phyloP scores from a whole-genome alignment of 2,113 vertebrate genomes.

The Onychostoma macrolepis region DNA sequence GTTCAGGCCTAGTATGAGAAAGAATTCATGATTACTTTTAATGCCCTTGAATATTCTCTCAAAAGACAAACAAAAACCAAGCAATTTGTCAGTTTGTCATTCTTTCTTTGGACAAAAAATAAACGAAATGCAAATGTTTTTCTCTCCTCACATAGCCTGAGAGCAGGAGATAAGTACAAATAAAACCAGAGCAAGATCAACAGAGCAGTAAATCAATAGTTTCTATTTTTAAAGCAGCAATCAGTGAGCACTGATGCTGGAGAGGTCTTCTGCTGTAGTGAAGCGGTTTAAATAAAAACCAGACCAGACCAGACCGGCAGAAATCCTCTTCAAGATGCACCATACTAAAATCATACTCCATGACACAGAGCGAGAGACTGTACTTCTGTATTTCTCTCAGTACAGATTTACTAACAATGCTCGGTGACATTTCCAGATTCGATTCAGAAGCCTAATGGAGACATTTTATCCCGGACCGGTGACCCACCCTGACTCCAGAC shows the following conservation, averaged over 20 bases:
- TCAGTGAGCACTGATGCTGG: neutral
- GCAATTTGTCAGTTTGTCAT: neutral
- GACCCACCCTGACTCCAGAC: conserved; percentile 54
- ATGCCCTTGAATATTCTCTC: neutral
- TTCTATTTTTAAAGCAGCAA: neutral
- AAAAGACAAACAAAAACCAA: neutral
- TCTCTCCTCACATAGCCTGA: neutral
- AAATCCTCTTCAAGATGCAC: neutral
- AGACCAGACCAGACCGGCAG: neutral
- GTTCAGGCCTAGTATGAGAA: neutral
- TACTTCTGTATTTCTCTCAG: neutral
- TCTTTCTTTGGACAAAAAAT: neutral
- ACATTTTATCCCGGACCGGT: conserved; percentile 57
- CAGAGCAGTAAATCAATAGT: conserved; percentile 7
- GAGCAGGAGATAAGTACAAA: neutral
- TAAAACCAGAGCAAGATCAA: neutral
- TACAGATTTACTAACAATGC: conserved; percentile 48
- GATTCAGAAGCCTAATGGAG: conserved; percentile 50
- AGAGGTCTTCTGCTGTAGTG: no score
- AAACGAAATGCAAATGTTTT: neutral
- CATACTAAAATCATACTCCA: neutral
- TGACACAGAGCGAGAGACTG: neutral
- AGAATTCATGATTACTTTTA: neutral
- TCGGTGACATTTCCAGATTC: conserved; percentile 59
- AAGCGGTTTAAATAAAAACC: neutral